A percentile compares a stretch with the other conserved stretches of the same genome.
These are phyloP conservation scores for Crypturellus tataupa DNA, from an alignment of 2,797 vertebrate species.

Conservation along the genomic window DNA sequence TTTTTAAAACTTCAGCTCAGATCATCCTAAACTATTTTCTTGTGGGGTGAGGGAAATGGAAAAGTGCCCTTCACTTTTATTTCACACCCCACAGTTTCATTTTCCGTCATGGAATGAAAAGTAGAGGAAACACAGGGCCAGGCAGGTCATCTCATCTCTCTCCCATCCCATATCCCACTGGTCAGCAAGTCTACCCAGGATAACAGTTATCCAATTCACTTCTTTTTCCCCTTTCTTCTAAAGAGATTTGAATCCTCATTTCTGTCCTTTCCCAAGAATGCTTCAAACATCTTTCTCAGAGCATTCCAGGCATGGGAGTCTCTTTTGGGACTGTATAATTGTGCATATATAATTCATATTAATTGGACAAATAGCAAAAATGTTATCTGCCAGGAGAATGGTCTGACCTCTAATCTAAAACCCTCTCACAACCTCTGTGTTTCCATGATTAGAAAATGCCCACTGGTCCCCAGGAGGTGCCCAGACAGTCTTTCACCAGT, in stretches of 20 bases:
- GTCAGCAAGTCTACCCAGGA: not conserved
- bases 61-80: slow-evolving; percentile 19
- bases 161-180: not conserved
- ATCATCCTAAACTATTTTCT: slow-evolving; percentile 36
- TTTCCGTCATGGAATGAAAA: slow-evolving; percentile 24
- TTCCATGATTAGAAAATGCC: not conserved
- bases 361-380: not conserved
- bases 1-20: slow-evolving; percentile 50
- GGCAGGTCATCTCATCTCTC: not conserved
- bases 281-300: not conserved
- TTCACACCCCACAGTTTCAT: slow-evolving; percentile 4
- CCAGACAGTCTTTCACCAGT: not conserved
- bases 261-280: not conserved
- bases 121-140: not conserved
- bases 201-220: not conserved
- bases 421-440: not conserved
- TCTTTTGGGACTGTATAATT: not conserved
- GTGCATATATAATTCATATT: not conserved
- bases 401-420: not conserved
- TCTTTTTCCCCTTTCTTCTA: not conserved
- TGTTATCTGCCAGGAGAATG: not conserved
- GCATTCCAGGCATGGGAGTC: not conserved
- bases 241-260: not conserved
- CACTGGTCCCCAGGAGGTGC: not conserved
- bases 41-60: not conserved